phyloP scores from a whole-genome alignment of 2,888 invertebrate genomes.

The Pocota personata region DNA sequence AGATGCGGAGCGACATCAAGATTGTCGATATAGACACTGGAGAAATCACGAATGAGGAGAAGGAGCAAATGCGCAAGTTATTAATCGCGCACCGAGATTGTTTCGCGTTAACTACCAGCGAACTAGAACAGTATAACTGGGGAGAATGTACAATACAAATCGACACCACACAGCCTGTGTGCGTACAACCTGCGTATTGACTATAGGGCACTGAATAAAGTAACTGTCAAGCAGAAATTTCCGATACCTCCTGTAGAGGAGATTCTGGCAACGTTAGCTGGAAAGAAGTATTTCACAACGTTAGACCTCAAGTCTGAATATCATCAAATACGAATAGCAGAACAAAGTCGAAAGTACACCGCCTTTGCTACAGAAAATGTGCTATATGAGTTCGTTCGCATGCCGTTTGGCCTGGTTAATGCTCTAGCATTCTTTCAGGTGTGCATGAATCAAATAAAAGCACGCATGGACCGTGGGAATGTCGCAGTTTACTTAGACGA shows the following conservation, averaged over 20 bases:
- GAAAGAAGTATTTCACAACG: too few relatives aligned
- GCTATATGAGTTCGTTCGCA: neutral
- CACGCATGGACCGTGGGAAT: neutral
- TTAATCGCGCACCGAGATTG: too few relatives aligned
- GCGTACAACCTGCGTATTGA: neutral
- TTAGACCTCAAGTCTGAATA: too few relatives aligned
- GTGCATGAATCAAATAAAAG: slow-evolving; percentile 4
- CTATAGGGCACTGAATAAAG: too few relatives aligned
- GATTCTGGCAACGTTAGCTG: too few relatives aligned
- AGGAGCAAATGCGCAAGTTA: neutral
- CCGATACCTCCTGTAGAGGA: too few relatives aligned
- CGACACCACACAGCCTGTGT: neutral
- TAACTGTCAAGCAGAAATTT: too few relatives aligned
- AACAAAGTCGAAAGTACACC: neutral
- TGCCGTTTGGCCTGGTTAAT: slow-evolving; percentile 4
- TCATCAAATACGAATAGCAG: neutral
- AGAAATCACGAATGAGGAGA: slow-evolving; percentile 2
- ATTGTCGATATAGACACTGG: neutral
- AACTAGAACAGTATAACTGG: neutral
- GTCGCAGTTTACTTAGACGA: neutral
- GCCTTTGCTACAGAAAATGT: neutral
- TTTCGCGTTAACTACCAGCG: neutral
- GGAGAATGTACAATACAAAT: too few relatives aligned
- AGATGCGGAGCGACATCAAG: neutral
- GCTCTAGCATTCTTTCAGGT: neutral